Base-by-base conservation (phyloP, 2,888 invertebrate species). In the Nipponacmea schrenckii region DNA sequence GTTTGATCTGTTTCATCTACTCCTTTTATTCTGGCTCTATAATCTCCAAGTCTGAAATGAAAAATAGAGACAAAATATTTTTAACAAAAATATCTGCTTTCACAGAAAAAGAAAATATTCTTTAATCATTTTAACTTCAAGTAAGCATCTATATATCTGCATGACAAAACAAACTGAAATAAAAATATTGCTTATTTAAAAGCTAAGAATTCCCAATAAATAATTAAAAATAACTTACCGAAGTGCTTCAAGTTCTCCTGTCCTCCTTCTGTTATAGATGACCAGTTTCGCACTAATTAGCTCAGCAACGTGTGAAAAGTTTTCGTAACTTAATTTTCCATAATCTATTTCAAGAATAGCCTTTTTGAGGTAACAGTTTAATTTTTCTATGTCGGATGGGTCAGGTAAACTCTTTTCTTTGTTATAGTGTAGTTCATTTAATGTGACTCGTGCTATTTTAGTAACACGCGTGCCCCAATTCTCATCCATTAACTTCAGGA, bases 251-350 rank as follows among this genome's bases (percentile, higher is more conserved):
- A 72, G 15, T 50, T 72, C 72, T 27, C 72, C 68, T n/a, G 72
- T 64, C 26, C 72, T 68, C 45, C 69, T 31, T 44, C 73, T 44
- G 73, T 73, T 73, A 64, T 72, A 72, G 3, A 65, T 31, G 2
- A 72, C 45, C 20, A 72, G 27, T 26, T 62, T 56, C 17, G 68
- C 66, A n/a, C 46, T 27, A 20, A 69, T 39, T 44, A 27, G 26
- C 26, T 64, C 66, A 48, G 65, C 64, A 17, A 72, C 62, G 7
- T 65, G 10, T 45, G 44, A 65, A 69, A 62, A 69, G 50, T 72
- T 72, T 15, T 56, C 17, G 48, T 17, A 48, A n/a, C n/a, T n/a
- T 48, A 17, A n/a, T n/a, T 17, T n/a, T 48, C 17, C n/a, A 15
- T 17, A 48, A n/a, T 48, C 48, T n/a, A 48, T 17, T 15, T n/a